Evolutionary conservation across 2,113 vertebrate species (phyloP), one percentile per base, ranked within the genome.

Genomic region (Athene cunicularia): DNA sequence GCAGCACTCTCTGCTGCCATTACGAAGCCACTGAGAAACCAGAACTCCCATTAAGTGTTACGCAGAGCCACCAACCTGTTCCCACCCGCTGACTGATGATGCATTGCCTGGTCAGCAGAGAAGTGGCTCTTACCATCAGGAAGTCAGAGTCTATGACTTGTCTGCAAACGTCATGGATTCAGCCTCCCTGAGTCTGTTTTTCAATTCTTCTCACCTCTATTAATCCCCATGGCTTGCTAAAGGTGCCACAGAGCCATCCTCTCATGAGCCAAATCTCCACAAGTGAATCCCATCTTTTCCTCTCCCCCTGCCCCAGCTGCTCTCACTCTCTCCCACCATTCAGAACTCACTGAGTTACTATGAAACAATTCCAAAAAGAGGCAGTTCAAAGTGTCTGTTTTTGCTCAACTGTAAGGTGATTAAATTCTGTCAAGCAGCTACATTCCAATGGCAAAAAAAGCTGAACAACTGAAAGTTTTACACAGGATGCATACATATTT

Each of bases 401-500:
- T 39, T 86, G 28, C 55, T 8, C 4, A 86, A 4, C 30, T 22
- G 33, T 0, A 64, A 16, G 12, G 14, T 50, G 16, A 30, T 71
- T 77, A 79, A 84, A 59, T 71, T 76, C 35, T 55, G 24, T 17
- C 26, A 37, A 41, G 60, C 11, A 71, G 11, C 2, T 74, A 53
- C 67, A 32, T 30, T 56, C 33, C 15, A 71, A 19, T 9, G 10
- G 17, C 3, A 22, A 75, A 86, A 80, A 55, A 56, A 80, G 23
- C 6, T 32, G 23, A 80, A 67, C 27, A 75, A 64, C 0, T 45
- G 26, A 27, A 18, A 8, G 37, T 75, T 88, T 76, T 80, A 71
- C 17, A 53, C 7, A 71, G 88, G 35, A 94, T 79, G 73, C 73
- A 62, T 87, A 97, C 11, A 58, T 85, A 90, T 35, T 98, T 98